phyloP scores from a whole-genome alignment of 2,888 invertebrate species.

The Spisula subtruncata region DNA sequence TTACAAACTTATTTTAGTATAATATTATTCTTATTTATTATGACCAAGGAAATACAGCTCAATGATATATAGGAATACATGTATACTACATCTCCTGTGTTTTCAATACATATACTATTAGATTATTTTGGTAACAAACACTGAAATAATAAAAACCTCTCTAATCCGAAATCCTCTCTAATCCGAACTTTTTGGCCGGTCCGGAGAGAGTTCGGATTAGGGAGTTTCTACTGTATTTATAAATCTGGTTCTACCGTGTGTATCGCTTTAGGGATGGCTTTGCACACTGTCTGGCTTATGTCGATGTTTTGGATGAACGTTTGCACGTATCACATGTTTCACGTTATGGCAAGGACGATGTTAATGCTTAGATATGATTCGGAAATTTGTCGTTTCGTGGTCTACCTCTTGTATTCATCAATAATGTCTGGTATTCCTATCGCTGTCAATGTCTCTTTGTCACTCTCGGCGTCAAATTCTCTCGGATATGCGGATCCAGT shows the following conservation, averaged over 20 bases:
- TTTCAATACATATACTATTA: too few species aligned
- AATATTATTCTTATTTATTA: too few species aligned
- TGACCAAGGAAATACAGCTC: too few species aligned
- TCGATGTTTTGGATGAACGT: slow-evolving; percentile 49
- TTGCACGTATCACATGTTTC: slow-evolving; percentile 48
- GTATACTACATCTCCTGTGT: too few species aligned
- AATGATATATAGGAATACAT: too few species aligned
- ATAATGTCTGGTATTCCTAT: slow-evolving; percentile 32
- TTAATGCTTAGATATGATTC: background rate
- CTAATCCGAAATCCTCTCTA: too few species aligned
- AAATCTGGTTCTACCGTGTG: slow-evolving; percentile 32
- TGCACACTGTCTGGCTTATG: slow-evolving; percentile 60
- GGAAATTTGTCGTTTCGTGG: slow-evolving; percentile 8
- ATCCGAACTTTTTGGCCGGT: too few species aligned
- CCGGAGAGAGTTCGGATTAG: too few species aligned
- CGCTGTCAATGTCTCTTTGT: slow-evolving; percentile 27
- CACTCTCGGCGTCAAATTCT: background rate
- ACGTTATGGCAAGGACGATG: background rate
- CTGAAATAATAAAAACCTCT: too few species aligned
- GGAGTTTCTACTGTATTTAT: too few species aligned
- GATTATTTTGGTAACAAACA: too few species aligned
- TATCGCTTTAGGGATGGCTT: slow-evolving; percentile 34
- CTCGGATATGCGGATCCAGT: slow-evolving; percentile 56
- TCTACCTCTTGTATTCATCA: slow-evolving; percentile 41
- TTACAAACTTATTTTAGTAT: too few species aligned